These are phyloP conservation scores for Eretmocerus hayati DNA, from an alignment of 2,888 invertebrate species.

Conservation along the genomic window DNA sequence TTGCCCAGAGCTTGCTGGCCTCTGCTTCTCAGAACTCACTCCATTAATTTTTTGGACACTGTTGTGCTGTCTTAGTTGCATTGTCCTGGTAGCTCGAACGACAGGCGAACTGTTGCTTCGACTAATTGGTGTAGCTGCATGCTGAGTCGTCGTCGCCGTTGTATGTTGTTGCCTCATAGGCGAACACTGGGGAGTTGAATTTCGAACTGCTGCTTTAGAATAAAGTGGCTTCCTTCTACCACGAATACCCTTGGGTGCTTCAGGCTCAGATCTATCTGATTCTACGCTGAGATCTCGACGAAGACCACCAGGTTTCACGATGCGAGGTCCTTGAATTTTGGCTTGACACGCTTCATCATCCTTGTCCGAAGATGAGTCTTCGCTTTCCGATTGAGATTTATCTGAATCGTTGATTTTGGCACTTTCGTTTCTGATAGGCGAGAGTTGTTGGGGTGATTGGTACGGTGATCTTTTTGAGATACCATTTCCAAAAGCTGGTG, in stretches of 20 bases:
- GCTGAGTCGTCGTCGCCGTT: slow-evolving; percentile 7
- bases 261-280: slow-evolving; percentile 34
- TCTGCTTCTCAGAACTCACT: slow-evolving; percentile 22
- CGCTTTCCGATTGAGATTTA: slow-evolving; percentile 28
- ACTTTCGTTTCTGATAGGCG: background rate
- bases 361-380: slow-evolving; percentile 29
- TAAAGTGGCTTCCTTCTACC: slow-evolving; percentile 66
- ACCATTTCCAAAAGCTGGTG: slow-evolving; percentile 15
- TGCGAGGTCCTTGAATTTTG: slow-evolving; percentile 42
- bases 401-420: background rate
- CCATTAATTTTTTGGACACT: slow-evolving; percentile 27
- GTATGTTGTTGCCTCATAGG: slow-evolving; percentile 37
- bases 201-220: slow-evolving; percentile 34
- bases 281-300: slow-evolving; percentile 35
- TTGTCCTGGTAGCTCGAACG: slow-evolving; percentile 39
- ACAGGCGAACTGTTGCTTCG: slow-evolving; percentile 41
- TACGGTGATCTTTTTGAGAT: background rate
- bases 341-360: slow-evolving; percentile 15
- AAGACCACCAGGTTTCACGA: slow-evolving; percentile 48
- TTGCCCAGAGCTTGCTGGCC: slow-evolving; percentile 19
- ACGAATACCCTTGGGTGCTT: slow-evolving; percentile 55
- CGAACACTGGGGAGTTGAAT: slow-evolving; percentile 39
- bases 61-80: slow-evolving; percentile 38
- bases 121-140: slow-evolving; percentile 32
- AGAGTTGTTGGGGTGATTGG: background rate